phyloP scores from a whole-genome alignment of 2,888 invertebrate species.

The Crepidodera aurea region DNA sequence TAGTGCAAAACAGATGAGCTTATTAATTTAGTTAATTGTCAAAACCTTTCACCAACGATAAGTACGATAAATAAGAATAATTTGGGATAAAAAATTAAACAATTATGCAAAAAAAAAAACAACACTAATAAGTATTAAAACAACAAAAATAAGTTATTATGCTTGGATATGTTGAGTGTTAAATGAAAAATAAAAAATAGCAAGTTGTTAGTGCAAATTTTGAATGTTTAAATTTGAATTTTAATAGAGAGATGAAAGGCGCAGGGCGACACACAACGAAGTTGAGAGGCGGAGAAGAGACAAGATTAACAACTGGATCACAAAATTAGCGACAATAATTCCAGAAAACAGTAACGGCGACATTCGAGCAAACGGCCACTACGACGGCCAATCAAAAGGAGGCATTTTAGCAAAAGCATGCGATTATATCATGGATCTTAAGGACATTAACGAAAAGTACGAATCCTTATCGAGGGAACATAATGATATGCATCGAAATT shows the following conservation, averaged over 20 bases:
- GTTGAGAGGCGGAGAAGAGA: conserved; percentile 92
- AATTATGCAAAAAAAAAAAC: too few relatives aligned
- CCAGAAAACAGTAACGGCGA: conserved; percentile 69
- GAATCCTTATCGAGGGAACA: conserved; percentile 70
- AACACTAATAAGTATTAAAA: too few relatives aligned
- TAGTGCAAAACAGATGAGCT: too few relatives aligned
- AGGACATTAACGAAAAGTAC: conserved; percentile 78
- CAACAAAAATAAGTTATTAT: too few relatives aligned
- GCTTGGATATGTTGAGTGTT: too few relatives aligned
- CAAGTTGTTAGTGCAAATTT: not conserved
- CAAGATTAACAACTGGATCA: conserved; percentile 97
- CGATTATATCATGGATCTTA: conserved; percentile 89
- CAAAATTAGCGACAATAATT: conserved; percentile 88
- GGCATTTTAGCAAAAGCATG: conserved; percentile 95
- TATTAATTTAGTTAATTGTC: too few relatives aligned
- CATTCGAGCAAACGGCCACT: conserved; percentile 71
- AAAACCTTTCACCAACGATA: too few relatives aligned
- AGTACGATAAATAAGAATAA: too few relatives aligned
- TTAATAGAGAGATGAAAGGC: conserved; percentile 83
- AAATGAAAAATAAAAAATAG: too few relatives aligned
- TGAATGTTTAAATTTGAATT: not conserved
- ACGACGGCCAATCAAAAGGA: conserved; percentile 85
- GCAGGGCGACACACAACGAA: conserved; percentile 94
- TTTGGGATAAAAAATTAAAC: too few relatives aligned
- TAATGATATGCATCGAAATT: conserved; percentile 75